These are phyloP conservation scores for Sebastes matsubarae DNA, from an alignment of 2,797 vertebrate species.

Conservation along the genomic window DNA sequence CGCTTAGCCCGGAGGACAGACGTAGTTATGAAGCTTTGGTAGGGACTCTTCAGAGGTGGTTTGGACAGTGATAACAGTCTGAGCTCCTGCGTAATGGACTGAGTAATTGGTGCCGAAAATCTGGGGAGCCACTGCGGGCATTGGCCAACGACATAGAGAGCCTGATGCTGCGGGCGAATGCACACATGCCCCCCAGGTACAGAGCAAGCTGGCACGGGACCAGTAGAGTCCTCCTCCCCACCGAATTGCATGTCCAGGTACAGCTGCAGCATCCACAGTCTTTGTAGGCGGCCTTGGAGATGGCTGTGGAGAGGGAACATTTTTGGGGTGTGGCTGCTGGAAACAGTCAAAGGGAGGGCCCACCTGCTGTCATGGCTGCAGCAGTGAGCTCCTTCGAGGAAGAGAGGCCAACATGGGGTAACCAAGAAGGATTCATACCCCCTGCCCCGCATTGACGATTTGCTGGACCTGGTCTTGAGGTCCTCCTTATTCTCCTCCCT, in stretches of 20 bases:
- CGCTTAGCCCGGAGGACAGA: background rate
- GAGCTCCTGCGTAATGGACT: too few species aligned
- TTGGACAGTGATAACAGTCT: background rate
- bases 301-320: background rate
- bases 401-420: background rate
- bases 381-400: background rate
- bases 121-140: too few species aligned
- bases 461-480: background rate
- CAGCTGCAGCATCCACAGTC: background rate
- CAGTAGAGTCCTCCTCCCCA: background rate
- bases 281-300: background rate
- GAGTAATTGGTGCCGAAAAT: too few species aligned
- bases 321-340: background rate
- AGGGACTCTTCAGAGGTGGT: background rate
- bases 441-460: background rate
- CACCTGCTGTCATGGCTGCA: background rate
- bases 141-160: too few species aligned
- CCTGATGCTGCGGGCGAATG: too few species aligned
- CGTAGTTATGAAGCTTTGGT: background rate
- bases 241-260: background rate
- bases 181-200: background rate
- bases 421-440: background rate
- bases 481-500: background rate
- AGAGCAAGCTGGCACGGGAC: background rate
- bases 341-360: background rate